phyloP scores from a whole-genome alignment of 2,888 invertebrate genomes.

The Nymphalis urticae region DNA sequence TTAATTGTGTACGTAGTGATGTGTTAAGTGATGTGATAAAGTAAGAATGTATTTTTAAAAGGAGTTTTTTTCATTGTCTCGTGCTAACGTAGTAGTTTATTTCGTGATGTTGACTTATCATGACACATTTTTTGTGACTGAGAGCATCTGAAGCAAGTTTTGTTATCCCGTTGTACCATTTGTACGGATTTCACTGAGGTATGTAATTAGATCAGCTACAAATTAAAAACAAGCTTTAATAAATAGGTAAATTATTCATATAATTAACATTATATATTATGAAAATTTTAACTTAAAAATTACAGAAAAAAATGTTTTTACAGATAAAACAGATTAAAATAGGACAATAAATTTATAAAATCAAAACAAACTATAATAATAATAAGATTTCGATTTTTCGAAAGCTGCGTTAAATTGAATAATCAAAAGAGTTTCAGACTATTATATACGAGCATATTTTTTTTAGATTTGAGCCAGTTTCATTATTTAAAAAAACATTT shows the following conservation, averaged over 20 bases:
- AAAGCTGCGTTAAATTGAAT: too few species aligned
- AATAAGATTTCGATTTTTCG: too few species aligned
- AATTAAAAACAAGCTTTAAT: too few species aligned
- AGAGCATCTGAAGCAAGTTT: conserved; percentile 30
- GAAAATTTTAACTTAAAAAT: too few species aligned
- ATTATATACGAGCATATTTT: too few species aligned
- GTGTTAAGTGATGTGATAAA: conserved; percentile 35
- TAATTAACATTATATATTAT: too few species aligned
- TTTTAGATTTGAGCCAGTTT: neutral
- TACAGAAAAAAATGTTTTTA: too few species aligned
- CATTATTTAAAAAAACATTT: neutral
- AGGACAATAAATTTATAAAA: too few species aligned
- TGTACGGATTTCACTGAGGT: conserved; percentile 32
- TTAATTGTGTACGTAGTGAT: conserved; percentile 38
- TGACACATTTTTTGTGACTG: conserved; percentile 35
- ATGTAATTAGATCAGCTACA: conserved; percentile 21
- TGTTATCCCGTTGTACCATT: conserved; percentile 25
- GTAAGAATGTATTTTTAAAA: conserved; percentile 6
- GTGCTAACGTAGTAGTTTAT: conserved; percentile 17
- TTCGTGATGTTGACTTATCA: conserved; percentile 31
- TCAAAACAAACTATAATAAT: too few species aligned
- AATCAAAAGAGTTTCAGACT: too few species aligned
- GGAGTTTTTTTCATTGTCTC: conserved; percentile 27
- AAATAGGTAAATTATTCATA: too few species aligned
- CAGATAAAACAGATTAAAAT: too few species aligned